Conservation (phyloP, 2,113 vertebrate genomes). For the Capricornis sumatraensis region DNA sequence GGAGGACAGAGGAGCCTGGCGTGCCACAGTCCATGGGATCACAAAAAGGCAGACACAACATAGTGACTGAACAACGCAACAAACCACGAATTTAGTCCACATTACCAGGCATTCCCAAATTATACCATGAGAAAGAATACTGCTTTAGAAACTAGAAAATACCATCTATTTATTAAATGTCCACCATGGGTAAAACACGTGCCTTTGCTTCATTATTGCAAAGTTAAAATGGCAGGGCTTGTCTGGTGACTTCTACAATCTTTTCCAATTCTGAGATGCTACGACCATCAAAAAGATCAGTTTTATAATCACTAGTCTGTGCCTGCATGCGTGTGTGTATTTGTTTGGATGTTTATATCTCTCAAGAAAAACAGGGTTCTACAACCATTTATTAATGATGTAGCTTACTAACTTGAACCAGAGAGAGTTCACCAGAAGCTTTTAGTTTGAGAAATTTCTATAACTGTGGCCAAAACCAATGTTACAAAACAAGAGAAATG, state of each 20-base stretch:
- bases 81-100: background rate
- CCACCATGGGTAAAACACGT: rapidly evolving
- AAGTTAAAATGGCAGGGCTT: background rate
- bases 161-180: background rate
- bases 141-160: background rate
- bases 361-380: background rate
- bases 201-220: background rate
- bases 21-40: background rate
- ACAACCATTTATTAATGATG: background rate
- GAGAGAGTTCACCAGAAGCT: background rate
- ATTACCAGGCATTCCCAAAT: background rate
- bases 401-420: conserved; percentile 13
- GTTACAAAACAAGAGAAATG: background rate
- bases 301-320: background rate
- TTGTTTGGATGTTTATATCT: background rate
- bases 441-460: conserved; percentile 31
- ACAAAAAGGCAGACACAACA: background rate
- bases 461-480: background rate
- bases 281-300: background rate
- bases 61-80: background rate
- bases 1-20: background rate
- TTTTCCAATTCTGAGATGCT: background rate
- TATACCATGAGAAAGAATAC: background rate
- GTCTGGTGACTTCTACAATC: background rate
- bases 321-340: background rate